These are phyloP conservation scores for Hycleus phaleratus DNA, from an alignment of 1,140 invertebrate genomes.

Conservation along the genomic window DNA sequence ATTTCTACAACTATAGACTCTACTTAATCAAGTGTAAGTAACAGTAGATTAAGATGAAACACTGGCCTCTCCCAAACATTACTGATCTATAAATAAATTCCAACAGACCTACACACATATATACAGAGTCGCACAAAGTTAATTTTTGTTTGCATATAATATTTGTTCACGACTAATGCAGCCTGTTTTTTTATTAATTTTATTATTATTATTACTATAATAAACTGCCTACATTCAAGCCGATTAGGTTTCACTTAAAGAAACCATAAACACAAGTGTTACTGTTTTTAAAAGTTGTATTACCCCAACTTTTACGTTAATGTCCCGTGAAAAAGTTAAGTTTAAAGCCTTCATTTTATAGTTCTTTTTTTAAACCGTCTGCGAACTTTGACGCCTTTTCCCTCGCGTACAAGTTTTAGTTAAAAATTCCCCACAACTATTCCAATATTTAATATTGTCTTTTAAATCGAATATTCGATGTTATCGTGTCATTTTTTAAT, in stretches of 20 bases:
- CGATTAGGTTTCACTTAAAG: background rate
- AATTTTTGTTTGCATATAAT: background rate
- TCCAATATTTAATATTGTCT: too few species aligned
- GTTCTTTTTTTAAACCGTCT: too few species aligned
- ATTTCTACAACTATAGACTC: background rate
- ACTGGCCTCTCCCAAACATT: slow-evolving; percentile 19
- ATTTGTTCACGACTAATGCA: background rate
- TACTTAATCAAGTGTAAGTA: slow-evolving; percentile 1
- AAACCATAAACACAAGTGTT: slow-evolving; percentile 4
- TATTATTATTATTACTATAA: background rate
- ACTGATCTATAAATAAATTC: slow-evolving; percentile 35
- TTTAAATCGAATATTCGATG: too few species aligned
- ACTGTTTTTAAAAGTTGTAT: too few species aligned
- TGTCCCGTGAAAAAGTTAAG: too few species aligned
- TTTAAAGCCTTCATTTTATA: too few species aligned
- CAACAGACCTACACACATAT: slow-evolving; percentile 24
- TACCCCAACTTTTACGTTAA: too few species aligned
- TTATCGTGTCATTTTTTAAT: too few species aligned
- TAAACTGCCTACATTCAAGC: background rate
- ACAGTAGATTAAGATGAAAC: slow-evolving; percentile 4
- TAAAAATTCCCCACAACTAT: too few species aligned
- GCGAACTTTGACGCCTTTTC: too few species aligned
- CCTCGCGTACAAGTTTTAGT: too few species aligned
- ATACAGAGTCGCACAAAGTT: background rate
- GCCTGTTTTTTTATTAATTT: background rate